Percentiles rank a stretch among this genome's conserved stretches.
Conservation (phyloP, 1,140 invertebrate species). For the Drosophila orosa region DNA sequence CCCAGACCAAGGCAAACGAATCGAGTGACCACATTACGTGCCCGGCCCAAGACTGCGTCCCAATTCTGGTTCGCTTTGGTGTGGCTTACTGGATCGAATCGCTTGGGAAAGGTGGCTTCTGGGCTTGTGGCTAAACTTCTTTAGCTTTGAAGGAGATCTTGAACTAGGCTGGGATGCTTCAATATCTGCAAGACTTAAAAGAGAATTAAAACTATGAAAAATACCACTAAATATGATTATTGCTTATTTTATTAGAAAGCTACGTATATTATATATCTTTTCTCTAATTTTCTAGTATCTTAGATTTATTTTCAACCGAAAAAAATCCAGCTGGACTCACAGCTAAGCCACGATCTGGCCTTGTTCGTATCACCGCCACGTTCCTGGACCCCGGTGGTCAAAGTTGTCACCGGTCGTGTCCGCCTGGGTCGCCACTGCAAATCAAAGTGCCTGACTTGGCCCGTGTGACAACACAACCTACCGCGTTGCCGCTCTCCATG, state of each 20-base stretch:
- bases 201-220: no score
- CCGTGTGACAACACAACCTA: constrained; percentile 74
- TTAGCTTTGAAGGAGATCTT: background rate
- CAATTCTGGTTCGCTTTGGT: constrained; percentile 25
- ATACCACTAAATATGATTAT: background rate
- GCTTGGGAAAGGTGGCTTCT: constrained; percentile 33
- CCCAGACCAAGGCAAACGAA: constrained; percentile 31
- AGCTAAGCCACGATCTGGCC: constrained; percentile 1
- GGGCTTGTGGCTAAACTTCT: constrained; percentile 26
- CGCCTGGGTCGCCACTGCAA: constrained; percentile 48
- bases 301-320: background rate
- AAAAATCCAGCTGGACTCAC: background rate
- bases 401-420: constrained; percentile 70
- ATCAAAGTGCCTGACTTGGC: constrained; percentile 58
- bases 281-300: no score
- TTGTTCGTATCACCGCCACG: background rate
- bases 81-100: constrained; percentile 16
- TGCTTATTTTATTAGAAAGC: no score
- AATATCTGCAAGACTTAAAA: no score
- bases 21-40: constrained; percentile 60
- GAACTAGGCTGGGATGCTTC: background rate
- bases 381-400: constrained; percentile 53
- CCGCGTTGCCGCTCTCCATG: constrained; percentile 40
- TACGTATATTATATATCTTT: no score
- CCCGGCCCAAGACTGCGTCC: constrained; percentile 17